These are phyloP conservation scores for Choreutis nemorana DNA, from an alignment of 2,888 invertebrate genomes.

Conservation along the genomic window DNA sequence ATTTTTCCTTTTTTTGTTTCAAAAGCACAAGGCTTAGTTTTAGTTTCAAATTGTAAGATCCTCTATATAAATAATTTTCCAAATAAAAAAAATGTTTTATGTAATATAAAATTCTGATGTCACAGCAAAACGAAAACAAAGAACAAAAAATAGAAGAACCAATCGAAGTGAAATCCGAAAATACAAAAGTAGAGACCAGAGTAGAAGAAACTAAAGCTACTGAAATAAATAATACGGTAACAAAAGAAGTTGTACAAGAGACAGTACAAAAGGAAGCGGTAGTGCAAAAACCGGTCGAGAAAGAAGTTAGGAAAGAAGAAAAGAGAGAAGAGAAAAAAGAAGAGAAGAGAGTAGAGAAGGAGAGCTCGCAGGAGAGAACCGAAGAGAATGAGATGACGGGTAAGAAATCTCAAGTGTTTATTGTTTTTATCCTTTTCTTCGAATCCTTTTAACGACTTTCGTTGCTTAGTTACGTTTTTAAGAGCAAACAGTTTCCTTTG, in stretches of 20 bases:
- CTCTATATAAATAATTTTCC: too few relatives aligned
- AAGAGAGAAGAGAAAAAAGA: conserved; percentile 22
- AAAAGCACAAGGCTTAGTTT: too few relatives aligned
- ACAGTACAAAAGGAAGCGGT: conserved; percentile 18
- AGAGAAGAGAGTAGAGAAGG: conserved; percentile 31
- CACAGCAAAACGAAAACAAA: conserved; percentile 41
- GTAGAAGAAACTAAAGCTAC: conserved; percentile 20
- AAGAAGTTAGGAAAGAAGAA: conserved; percentile 13
- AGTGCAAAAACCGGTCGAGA: conserved; percentile 13
- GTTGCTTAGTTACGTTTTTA: too few relatives aligned
- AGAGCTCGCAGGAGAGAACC: conserved; percentile 41
- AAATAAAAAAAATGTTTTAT: not conserved
- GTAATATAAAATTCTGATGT: conserved; percentile 5
- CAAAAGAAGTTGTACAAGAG: conserved; percentile 11
- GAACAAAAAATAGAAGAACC: conserved; percentile 29
- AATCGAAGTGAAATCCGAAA: conserved; percentile 34
- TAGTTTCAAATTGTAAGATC: too few relatives aligned
- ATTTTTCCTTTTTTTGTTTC: too few relatives aligned
- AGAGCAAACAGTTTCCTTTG: too few relatives aligned
- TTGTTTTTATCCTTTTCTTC: too few relatives aligned
- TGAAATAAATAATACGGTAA: conserved; percentile 34
- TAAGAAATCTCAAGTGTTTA: conserved; percentile 23
- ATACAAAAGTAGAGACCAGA: conserved; percentile 15
- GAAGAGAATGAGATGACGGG: conserved; percentile 69
- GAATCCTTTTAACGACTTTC: too few relatives aligned